phyloP scores from a whole-genome alignment of 2,888 invertebrate species.

The Nomada lathburiana region DNA sequence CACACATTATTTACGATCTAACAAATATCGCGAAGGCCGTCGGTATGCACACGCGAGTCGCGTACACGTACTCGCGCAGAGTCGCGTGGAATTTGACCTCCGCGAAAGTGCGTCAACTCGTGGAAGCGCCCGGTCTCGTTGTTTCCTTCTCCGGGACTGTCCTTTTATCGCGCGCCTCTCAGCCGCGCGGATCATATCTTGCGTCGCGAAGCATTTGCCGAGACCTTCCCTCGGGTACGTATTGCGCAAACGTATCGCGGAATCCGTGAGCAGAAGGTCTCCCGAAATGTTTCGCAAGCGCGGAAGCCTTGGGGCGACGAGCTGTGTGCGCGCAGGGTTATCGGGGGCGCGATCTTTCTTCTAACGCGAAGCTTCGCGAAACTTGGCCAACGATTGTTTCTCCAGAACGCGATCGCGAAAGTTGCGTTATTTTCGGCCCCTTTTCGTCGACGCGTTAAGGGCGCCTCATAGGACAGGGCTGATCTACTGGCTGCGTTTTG shows the following conservation, averaged over 20 bases:
- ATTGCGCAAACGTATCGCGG: constrained; percentile 42
- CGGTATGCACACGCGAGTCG: constrained; percentile 40
- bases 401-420: neutral
- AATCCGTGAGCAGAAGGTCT: constrained; percentile 41
- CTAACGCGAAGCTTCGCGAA: neutral
- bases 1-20: constrained; percentile 67
- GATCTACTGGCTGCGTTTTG: neutral
- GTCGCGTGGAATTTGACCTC: constrained; percentile 74
- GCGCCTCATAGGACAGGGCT: constrained; percentile 8
- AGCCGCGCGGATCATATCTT: constrained; percentile 41
- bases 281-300: constrained; percentile 55
- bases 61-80: constrained; percentile 38
- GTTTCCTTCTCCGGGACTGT: constrained; percentile 61
- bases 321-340: constrained; percentile 9
- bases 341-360: neutral
- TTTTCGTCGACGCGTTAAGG: neutral
- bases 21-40: constrained; percentile 73
- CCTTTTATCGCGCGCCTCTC: constrained; percentile 44
- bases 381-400: neutral
- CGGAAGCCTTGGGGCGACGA: constrained; percentile 45
- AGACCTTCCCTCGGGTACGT: constrained; percentile 44
- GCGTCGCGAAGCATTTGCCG: constrained; percentile 42
- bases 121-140: constrained; percentile 60
- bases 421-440: too few relatives aligned
- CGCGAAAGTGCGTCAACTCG: constrained; percentile 72